Evolutionary conservation across 2,888 invertebrate genomes (phyloP), one percentile per base, ranked within the genome.

Genomic region (Caenorhabditis parvicauda): DNA sequence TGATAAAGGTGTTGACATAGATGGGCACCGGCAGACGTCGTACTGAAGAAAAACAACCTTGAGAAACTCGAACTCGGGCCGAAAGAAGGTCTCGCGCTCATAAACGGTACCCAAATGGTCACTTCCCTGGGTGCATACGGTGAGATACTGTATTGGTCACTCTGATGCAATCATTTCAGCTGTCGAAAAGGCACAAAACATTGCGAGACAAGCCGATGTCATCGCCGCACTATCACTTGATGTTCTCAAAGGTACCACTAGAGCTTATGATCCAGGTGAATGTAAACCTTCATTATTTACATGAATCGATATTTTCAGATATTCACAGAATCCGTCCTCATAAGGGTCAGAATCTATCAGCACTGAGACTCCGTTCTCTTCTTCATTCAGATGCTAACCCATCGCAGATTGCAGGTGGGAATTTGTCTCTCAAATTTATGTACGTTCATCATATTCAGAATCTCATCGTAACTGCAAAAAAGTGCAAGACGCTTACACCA

Each of bases 41-140:
- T 80, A 3, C 76, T 88, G 51, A 85, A 86, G 77, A 82, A 83
- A 29, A 85, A 87, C 74, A 83, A 85, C 44, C 81, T 88, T 53
- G 82, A 82, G 52, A 86, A 87, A 6, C 83, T 88, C 58, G 80
- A 81, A 19, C 82, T 87, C 29, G 84, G 84, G 39, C 84, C 87
- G 2, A 88, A 88, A 81, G 88, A 88, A 81, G 87, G 87, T 2
- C 75, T 88, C 22, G 86, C 87, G 1, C 80, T 88, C 59, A 87
- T 88, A 70, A 88, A 88, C 79, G 88, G 88, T 37, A 88, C 88
- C 12, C 88, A 88, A 74, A 82, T 88, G 62, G 88, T 88, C 43
- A 86, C 87, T 9, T 85, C 87, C 9, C 81, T 88, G 22, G 88
- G 87, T 37, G 86, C 87, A 12, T 87, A 87, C 82, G 84, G 85